Evolutionary conservation across 1,140 invertebrate species (phyloP).

Genomic region (Condylostylus longicornis): DNA sequence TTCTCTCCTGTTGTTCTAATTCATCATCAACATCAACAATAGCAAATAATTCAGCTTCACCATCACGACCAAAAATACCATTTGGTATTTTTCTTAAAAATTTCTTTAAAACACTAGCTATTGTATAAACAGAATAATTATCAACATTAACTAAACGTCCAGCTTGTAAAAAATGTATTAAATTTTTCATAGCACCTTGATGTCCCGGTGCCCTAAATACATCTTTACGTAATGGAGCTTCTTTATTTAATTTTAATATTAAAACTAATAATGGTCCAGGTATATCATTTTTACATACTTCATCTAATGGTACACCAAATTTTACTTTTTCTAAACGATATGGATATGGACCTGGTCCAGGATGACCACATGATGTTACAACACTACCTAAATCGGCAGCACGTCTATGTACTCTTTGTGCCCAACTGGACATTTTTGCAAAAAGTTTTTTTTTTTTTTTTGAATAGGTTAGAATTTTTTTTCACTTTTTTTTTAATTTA

Average conservation of each 20-base stretch:
- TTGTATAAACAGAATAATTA: constrained; percentile 95
- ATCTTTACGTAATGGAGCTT: constrained; percentile 81
- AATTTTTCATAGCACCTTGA: constrained; percentile 88
- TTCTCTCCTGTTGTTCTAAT: constrained; percentile 75
- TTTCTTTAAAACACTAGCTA: constrained; percentile 94
- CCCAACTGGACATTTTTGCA: constrained; percentile 75
- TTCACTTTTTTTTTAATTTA: too few relatives aligned
- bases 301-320: constrained; percentile 73
- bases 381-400: constrained; percentile 77
- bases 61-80: constrained; percentile 82
- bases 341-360: constrained; percentile 52
- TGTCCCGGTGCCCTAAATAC: constrained; percentile 89
- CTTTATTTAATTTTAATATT: constrained; percentile 87
- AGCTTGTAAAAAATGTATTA: constrained; percentile 87
- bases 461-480: too few relatives aligned
- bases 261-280: constrained; percentile 78
- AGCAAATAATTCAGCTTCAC: constrained; percentile 79
- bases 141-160: constrained; percentile 94
- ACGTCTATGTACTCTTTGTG: constrained; percentile 72
- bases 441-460: too few relatives aligned
- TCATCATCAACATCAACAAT: constrained; percentile 65
- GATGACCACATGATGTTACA: constrained; percentile 74
- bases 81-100: constrained; percentile 95
- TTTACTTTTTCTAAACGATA: constrained; percentile 82
- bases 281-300: constrained; percentile 87